phyloP scores from a whole-genome alignment of 2,113 vertebrate species.

The Saguinus midas region DNA sequence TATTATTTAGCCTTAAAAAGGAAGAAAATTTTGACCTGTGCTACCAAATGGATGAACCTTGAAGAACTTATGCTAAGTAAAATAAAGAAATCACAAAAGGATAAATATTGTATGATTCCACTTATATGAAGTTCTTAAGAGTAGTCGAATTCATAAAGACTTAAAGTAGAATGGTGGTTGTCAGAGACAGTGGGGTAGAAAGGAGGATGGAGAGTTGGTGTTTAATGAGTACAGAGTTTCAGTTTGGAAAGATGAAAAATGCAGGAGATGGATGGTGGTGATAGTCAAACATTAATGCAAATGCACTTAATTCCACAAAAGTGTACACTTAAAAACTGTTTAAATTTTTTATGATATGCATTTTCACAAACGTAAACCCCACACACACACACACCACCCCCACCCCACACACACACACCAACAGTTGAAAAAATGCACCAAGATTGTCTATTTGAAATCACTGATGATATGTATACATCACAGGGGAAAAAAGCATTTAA shows the following conservation, averaged over 20 bases:
- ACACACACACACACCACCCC: not conserved
- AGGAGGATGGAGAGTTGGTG: not conserved
- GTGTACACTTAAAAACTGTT: not conserved
- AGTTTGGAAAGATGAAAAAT: not conserved
- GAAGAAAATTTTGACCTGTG: not conserved
- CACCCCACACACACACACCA: not conserved
- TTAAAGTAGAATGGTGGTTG: not conserved
- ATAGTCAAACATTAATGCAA: not conserved
- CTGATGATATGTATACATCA: not conserved
- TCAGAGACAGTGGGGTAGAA: not conserved
- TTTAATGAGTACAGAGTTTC: not conserved
- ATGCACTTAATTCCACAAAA: not conserved
- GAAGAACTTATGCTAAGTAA: not conserved
- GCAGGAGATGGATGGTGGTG: not conserved
- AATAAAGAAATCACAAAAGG: not conserved
- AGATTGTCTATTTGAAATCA: not conserved
- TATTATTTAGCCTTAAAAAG: not conserved
- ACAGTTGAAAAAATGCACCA: not conserved
- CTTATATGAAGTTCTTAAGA: not conserved
- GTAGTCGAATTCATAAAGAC: not conserved
- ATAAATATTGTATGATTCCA: not conserved
- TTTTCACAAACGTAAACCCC: not conserved
- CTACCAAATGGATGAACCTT: not conserved
- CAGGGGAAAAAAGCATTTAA: not conserved
- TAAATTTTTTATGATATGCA: not conserved